Conservation (phyloP, 2,113 vertebrate genomes). For the Epinephelus moara region DNA sequence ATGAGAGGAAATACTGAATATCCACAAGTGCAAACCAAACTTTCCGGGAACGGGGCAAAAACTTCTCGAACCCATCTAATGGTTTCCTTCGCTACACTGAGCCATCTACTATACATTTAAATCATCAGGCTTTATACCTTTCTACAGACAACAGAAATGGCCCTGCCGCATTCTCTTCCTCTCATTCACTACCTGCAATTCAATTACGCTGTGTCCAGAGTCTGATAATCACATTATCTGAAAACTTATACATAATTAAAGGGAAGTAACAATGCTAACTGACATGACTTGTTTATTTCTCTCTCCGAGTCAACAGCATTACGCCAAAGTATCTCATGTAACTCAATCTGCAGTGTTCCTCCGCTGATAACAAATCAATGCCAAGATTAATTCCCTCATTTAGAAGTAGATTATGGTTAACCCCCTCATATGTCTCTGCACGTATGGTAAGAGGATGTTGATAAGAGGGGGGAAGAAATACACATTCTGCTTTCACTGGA, state of each 20-base stretch:
- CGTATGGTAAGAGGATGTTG: constrained; percentile 7
- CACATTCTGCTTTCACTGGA: constrained; percentile 42
- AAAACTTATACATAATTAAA: constrained; percentile 76
- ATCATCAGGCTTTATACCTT: constrained; percentile 38
- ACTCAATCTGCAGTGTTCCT: constrained; percentile 50
- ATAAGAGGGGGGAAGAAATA: constrained; percentile 1
- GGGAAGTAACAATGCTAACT: constrained; percentile 66
- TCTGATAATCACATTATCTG: constrained; percentile 72
- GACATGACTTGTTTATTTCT: constrained; percentile 66
- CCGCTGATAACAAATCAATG: constrained; percentile 60
- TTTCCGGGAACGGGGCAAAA: not conserved
- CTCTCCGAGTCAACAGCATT: constrained; percentile 55
- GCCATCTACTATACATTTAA: constrained; percentile 31
- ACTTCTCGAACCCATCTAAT: constrained; percentile 42
- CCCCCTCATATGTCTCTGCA: constrained; percentile 9
- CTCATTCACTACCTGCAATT: constrained; percentile 72
- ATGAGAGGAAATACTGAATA: constrained; percentile 11
- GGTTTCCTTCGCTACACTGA: constrained; percentile 44
- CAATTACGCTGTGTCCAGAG: constrained; percentile 75
- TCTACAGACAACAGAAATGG: constrained; percentile 55
- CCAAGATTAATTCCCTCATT: constrained; percentile 50
- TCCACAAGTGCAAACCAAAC: constrained; percentile 39
- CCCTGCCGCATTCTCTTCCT: constrained; percentile 62
- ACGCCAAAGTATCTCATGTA: constrained; percentile 47
- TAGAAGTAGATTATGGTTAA: constrained; percentile 37